phyloP scores from a whole-genome alignment of 2,888 invertebrate genomes.

The Stenurella melanura region DNA sequence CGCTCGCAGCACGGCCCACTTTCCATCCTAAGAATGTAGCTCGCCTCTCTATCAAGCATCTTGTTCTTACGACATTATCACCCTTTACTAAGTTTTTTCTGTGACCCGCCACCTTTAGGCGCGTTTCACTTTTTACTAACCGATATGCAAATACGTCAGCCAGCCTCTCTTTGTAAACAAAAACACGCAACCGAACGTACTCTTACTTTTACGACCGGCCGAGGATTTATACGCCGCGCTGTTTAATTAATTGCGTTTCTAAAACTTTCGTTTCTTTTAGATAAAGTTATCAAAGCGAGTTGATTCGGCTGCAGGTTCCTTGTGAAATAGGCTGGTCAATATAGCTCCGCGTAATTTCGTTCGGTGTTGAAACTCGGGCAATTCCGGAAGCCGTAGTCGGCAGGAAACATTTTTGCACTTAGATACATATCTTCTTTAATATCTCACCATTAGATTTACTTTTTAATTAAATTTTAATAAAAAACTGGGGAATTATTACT shows the following conservation, averaged over 20 bases:
- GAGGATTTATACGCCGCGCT: slow-evolving; percentile 43
- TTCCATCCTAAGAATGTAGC: slow-evolving; percentile 56
- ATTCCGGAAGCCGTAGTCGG: too few relatives aligned
- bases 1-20: slow-evolving; percentile 47
- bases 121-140: slow-evolving; percentile 60
- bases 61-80: slow-evolving; percentile 58
- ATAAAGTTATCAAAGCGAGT: slow-evolving; percentile 38
- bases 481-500: too few relatives aligned
- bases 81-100: slow-evolving; percentile 57
- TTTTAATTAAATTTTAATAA: too few relatives aligned
- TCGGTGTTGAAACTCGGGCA: too few relatives aligned
- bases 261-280: slow-evolving; percentile 50
- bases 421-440: too few relatives aligned
- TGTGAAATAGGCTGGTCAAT: not conserved
- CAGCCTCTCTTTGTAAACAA: slow-evolving; percentile 35
- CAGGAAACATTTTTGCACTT: too few relatives aligned
- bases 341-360: too few relatives aligned
- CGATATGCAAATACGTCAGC: slow-evolving; percentile 49
- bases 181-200: slow-evolving; percentile 46
- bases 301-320: slow-evolving; percentile 27
- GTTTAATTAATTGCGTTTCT: slow-evolving; percentile 36
- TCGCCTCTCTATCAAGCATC: slow-evolving; percentile 58
- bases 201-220: slow-evolving; percentile 53
- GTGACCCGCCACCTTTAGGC: slow-evolving; percentile 36
- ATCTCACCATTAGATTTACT: too few relatives aligned